Evolutionary conservation across 1,140 invertebrate genomes (phyloP).

Genomic region (Chlorops oryzae): DNA sequence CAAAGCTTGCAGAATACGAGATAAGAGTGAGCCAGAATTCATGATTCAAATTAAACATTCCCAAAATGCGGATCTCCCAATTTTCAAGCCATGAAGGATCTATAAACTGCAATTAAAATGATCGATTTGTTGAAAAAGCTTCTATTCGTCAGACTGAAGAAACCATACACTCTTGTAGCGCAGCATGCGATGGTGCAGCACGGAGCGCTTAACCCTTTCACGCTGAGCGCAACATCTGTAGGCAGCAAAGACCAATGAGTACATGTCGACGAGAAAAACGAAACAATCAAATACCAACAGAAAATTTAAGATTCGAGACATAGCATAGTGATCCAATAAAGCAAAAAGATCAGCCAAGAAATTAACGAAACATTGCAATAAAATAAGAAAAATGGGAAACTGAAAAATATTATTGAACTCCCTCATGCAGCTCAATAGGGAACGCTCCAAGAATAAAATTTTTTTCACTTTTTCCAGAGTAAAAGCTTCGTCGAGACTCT

Average conservation of each 20-base stretch:
- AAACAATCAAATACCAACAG: slow-evolving; percentile 38
- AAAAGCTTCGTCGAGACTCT: too few relatives aligned
- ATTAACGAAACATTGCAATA: slow-evolving; percentile 32
- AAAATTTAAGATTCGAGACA: slow-evolving; percentile 26
- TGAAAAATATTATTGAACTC: too few relatives aligned
- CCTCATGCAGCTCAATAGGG: too few relatives aligned
- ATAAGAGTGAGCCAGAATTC: slow-evolving; percentile 34
- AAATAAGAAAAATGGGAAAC: slow-evolving; percentile 29
- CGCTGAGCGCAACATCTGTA: slow-evolving; percentile 27
- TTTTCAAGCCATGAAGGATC: slow-evolving; percentile 2
- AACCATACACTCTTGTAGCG: not conserved
- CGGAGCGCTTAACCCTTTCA: not conserved
- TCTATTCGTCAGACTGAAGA: not conserved
- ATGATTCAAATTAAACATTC: slow-evolving; percentile 29
- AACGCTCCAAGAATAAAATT: too few relatives aligned
- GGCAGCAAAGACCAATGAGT: slow-evolving; percentile 27
- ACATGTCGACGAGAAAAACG: slow-evolving; percentile 27
- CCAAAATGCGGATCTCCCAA: slow-evolving; percentile 23
- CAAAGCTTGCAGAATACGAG: slow-evolving; percentile 33
- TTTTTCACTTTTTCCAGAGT: too few relatives aligned
- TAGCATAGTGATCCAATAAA: slow-evolving; percentile 36
- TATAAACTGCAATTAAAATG: not conserved
- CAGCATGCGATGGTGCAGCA: not conserved
- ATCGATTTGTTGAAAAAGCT: not conserved
- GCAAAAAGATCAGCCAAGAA: slow-evolving; percentile 39